Evolutionary conservation across 2,888 invertebrate species (phyloP).

Genomic region (Caenorhabditis doughertyi): DNA sequence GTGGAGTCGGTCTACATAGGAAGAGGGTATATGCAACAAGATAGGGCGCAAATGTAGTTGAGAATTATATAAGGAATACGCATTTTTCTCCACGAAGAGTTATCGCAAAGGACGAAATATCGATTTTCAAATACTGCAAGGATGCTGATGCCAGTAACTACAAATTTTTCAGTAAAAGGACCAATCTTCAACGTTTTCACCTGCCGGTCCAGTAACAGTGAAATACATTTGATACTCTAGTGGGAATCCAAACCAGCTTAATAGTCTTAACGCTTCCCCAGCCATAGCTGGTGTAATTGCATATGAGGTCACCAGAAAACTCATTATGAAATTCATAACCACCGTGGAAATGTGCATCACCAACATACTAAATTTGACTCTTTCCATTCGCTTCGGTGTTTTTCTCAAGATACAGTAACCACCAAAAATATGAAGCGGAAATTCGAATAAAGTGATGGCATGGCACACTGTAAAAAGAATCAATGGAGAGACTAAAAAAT

Average conservation of each 20-base stretch:
- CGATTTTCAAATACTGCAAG: slow-evolving; percentile 15
- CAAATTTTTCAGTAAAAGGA: too few species aligned
- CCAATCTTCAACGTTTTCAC: background rate
- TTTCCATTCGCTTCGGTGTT: slow-evolving; percentile 10
- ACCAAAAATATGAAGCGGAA: slow-evolving; percentile 8
- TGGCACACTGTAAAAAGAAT: background rate
- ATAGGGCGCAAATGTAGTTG: slow-evolving; percentile 8
- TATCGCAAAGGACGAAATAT: background rate
- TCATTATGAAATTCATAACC: background rate
- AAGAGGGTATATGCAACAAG: background rate
- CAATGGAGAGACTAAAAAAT: background rate
- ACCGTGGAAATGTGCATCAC: slow-evolving; percentile 4
- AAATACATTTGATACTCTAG: background rate
- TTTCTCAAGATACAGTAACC: background rate
- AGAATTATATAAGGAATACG: background rate
- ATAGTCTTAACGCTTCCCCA: background rate
- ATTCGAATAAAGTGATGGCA: background rate
- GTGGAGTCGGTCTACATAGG: too few species aligned
- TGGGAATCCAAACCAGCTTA: background rate
- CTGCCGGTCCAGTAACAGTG: background rate
- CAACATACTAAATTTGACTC: slow-evolving; percentile 23
- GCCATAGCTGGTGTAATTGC: background rate
- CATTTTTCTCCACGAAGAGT: background rate
- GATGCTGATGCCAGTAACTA: slow-evolving; percentile 8
- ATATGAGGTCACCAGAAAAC: slow-evolving; percentile 2